Percentiles rank a stretch among this genome's conserved stretches.
These are phyloP conservation scores for Magallana gigas DNA, from an alignment of 1,140 invertebrate species.

Conservation along the genomic window DNA sequence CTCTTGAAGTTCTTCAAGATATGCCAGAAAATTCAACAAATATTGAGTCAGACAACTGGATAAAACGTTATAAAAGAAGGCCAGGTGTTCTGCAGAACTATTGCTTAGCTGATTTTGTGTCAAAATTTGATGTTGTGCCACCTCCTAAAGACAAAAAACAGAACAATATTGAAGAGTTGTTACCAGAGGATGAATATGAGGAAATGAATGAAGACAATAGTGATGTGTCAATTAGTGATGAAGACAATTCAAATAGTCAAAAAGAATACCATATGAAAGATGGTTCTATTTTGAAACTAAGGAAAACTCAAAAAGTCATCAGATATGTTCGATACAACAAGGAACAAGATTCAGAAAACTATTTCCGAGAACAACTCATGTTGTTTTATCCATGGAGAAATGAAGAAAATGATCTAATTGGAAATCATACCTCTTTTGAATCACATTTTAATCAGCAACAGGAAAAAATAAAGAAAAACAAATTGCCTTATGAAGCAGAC, in stretches of 20 bases:
- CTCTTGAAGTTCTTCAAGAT: background rate
- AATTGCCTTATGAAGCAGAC: conserved; percentile 2
- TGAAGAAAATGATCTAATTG: conserved; percentile 52
- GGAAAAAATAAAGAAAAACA: background rate
- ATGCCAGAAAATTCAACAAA: conserved; percentile 45
- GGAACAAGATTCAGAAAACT: conserved; percentile 53
- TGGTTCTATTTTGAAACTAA: conserved; percentile 50
- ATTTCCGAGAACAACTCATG: conserved; percentile 53
- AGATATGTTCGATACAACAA: conserved; percentile 50
- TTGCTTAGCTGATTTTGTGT: conserved; percentile 53
- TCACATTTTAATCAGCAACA: background rate
- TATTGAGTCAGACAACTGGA: conserved; percentile 44
- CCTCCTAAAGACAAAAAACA: conserved; percentile 25
- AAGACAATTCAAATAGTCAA: background rate
- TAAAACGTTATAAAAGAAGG: conserved; percentile 48
- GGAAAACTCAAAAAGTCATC: conserved; percentile 49
- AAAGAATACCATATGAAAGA: conserved; percentile 38
- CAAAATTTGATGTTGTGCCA: conserved; percentile 17
- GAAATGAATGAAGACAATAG: conserved; percentile 47
- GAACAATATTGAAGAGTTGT: conserved; percentile 13
- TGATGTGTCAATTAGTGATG: conserved; percentile 12
- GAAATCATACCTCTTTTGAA: conserved; percentile 21
- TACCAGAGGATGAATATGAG: background rate
- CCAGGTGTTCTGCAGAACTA: conserved; percentile 43
- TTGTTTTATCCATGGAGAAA: conserved; percentile 56